Conservation (phyloP, 2,797 vertebrate genomes). For the Garrulus glandarius region DNA sequence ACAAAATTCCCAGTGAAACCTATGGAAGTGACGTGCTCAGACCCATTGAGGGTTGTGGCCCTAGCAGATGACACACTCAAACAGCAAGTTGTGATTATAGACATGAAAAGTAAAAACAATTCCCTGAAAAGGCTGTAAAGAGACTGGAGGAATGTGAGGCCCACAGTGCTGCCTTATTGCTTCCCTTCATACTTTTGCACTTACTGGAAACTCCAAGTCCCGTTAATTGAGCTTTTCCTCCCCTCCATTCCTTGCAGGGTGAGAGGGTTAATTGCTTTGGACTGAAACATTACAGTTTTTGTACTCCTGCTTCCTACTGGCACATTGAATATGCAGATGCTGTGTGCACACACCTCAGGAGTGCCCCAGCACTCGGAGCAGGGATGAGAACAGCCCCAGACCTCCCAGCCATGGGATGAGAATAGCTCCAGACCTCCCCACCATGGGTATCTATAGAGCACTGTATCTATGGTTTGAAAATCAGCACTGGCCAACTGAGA, state of each 20-base stretch:
- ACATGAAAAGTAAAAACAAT: conserved; percentile 27
- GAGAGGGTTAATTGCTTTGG: conserved; percentile 26
- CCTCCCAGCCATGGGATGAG: not conserved
- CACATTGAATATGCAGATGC: not conserved
- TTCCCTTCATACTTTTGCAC: conserved; percentile 18
- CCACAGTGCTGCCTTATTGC: not conserved
- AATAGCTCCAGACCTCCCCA: not conserved
- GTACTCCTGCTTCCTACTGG: not conserved
- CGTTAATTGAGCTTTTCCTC: conserved; percentile 51
- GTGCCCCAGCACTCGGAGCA: not conserved
- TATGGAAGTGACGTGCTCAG: not conserved
- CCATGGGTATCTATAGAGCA: not conserved
- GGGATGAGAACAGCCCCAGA: not conserved
- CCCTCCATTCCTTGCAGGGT: not conserved
- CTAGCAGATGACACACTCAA: conserved; percentile 2
- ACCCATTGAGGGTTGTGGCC: not conserved
- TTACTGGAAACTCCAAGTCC: not conserved
- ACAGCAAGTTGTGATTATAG: not conserved
- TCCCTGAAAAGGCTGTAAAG: conserved; percentile 18
- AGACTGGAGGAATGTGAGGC: conserved; percentile 13
- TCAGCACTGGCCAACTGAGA: conserved; percentile 45
- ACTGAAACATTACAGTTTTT: not conserved
- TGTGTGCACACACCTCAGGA: not conserved
- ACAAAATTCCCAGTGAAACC: conserved; percentile 2
- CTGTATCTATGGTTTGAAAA: not conserved